Conservation (phyloP, 2,113 vertebrate genomes). For the Seriola dumerili region DNA sequence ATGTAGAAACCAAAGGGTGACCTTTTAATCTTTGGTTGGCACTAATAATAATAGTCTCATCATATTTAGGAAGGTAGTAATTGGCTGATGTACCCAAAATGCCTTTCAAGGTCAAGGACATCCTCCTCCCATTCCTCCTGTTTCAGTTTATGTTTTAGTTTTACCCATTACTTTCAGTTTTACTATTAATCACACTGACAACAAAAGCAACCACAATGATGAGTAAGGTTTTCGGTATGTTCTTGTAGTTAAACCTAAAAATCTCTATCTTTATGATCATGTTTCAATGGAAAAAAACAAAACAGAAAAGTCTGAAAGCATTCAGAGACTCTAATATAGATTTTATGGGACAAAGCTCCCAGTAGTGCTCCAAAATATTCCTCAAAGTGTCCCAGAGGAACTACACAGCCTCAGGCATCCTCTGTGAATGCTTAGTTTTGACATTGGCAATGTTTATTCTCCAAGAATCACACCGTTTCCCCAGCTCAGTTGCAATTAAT, state of each 20-base stretch:
- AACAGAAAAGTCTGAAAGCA: background rate
- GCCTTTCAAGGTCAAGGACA: slow-evolving; percentile 63
- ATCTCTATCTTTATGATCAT: background rate
- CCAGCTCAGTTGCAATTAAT: slow-evolving; percentile 38
- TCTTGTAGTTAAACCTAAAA: background rate
- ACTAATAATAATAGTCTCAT: background rate
- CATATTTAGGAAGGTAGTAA: background rate
- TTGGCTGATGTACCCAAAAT: slow-evolving; percentile 40
- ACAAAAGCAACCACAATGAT: background rate
- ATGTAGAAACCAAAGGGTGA: background rate
- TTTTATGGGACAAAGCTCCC: slow-evolving; percentile 32
- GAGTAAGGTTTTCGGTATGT: background rate
- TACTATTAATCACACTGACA: background rate
- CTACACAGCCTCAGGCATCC: slow-evolving; percentile 8
- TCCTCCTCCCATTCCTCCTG: background rate
- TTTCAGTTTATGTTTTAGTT: background rate
- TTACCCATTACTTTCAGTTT: slow-evolving; percentile 29
- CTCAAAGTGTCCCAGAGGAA: slow-evolving; percentile 45
- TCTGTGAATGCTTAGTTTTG: slow-evolving; percentile 48
- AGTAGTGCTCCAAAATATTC: slow-evolving; percentile 38
- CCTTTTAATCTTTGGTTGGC: background rate
- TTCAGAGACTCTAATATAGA: background rate
- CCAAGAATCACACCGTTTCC: slow-evolving; percentile 14
- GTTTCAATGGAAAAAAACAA: slow-evolving; percentile 1
- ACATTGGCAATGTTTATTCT: slow-evolving; percentile 60